Conservation (phyloP, 2,113 vertebrate genomes). For the Butorides virescens region DNA sequence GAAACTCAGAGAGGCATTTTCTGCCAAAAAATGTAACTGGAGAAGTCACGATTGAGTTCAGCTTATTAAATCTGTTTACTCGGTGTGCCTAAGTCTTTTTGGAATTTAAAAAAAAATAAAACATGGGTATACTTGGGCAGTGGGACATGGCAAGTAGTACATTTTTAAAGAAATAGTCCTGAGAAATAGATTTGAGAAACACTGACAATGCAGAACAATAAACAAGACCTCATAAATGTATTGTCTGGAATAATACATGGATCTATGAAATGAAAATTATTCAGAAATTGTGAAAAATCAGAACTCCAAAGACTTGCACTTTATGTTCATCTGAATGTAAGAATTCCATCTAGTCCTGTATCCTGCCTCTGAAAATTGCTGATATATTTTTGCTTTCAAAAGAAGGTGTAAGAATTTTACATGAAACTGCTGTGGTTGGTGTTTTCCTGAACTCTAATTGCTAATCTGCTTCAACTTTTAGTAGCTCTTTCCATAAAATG, state of each 20-base stretch:
- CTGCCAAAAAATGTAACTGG: conserved; percentile 64
- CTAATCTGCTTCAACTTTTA: not conserved
- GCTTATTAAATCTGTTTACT: conserved; percentile 66
- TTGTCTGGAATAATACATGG: not conserved
- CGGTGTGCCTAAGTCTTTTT: conserved; percentile 43
- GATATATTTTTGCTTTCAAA: conserved; percentile 10
- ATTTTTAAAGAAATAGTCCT: conserved; percentile 8
- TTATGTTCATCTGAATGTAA: not conserved
- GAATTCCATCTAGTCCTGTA: conserved; percentile 7
- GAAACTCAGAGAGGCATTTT: conserved; percentile 57
- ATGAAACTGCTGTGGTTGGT: not conserved
- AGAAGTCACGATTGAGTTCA: conserved; percentile 65
- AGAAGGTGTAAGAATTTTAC: conserved; percentile 5
- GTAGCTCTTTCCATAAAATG: not conserved
- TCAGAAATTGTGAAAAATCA: not conserved
- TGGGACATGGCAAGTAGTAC: not conserved
- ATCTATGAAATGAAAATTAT: not conserved
- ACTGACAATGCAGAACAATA: not conserved
- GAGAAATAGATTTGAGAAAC: not conserved
- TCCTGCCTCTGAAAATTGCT: not conserved
- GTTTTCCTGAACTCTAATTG: conserved; percentile 1
- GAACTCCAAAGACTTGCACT: not conserved
- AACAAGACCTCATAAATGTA: not conserved
- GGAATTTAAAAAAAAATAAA: conserved; percentile 18
- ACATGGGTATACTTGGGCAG: not conserved